A percentile compares a stretch with the other conserved stretches of the same genome.
phyloP scores from a whole-genome alignment of 2,888 invertebrate genomes.

The Epinotia ramella region DNA sequence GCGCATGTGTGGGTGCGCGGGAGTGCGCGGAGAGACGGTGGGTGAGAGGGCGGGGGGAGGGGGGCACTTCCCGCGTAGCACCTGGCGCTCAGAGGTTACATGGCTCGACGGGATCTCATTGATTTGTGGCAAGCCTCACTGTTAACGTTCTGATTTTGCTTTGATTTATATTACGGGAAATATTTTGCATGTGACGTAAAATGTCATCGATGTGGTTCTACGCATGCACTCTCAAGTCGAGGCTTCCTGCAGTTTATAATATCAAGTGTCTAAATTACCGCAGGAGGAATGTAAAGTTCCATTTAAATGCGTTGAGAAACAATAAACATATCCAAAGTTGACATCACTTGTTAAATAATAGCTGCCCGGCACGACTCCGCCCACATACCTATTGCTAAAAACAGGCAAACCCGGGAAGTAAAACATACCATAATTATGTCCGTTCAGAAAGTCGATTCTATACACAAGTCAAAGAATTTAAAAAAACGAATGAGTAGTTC shows the following conservation, averaged over 20 bases:
- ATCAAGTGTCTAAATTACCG: slow-evolving; percentile 17
- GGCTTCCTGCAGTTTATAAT: slow-evolving; percentile 25
- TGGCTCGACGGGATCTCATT: slow-evolving; percentile 76
- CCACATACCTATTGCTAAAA: no score
- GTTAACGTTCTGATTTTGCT: slow-evolving; percentile 68
- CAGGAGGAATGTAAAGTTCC: not conserved
- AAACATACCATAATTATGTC: no score
- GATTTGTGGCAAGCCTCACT: slow-evolving; percentile 78
- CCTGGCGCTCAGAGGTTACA: slow-evolving; percentile 81
- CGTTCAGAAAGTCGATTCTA: no score
- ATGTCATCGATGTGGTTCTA: slow-evolving; percentile 8
- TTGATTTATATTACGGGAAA: slow-evolving; percentile 58
- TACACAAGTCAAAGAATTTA: no score
- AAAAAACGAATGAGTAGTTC: no score
- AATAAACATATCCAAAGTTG: not conserved
- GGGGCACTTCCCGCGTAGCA: slow-evolving; percentile 80
- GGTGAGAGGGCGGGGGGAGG: slow-evolving; percentile 50
- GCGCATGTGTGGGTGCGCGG: slow-evolving; percentile 61
- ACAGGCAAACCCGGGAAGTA: no score
- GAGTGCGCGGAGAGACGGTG: slow-evolving; percentile 56
- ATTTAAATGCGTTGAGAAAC: not conserved
- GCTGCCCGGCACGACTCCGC: no score
- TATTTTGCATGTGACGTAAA: slow-evolving; percentile 25
- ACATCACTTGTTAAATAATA: not conserved
- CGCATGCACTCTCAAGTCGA: not conserved